Conservation (phyloP, 1,140 invertebrate species). For the Anastrepha ludens region DNA sequence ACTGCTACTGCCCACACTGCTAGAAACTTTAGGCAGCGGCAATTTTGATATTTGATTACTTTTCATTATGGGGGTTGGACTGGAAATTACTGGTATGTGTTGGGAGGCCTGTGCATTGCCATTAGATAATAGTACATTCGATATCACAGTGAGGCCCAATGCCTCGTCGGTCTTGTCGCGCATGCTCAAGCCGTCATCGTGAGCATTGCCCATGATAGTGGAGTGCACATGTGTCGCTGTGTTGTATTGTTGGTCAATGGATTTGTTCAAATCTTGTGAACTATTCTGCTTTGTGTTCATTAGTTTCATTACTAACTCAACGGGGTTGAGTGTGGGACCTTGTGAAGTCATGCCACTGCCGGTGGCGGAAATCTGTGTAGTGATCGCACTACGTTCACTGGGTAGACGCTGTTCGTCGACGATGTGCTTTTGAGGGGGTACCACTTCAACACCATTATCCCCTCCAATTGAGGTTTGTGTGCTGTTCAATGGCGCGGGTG, state of each 20-base stretch:
- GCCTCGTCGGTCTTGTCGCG: slow-evolving; percentile 53
- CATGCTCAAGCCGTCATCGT: slow-evolving; percentile 58
- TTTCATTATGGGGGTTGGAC: slow-evolving; percentile 62
- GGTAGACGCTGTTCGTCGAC: slow-evolving; percentile 39
- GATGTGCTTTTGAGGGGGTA: slow-evolving; percentile 53
- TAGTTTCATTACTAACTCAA: slow-evolving; percentile 71
- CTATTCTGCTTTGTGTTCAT: slow-evolving; percentile 71
- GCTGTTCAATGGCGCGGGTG: slow-evolving; percentile 60
- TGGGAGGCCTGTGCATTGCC: slow-evolving; percentile 62
- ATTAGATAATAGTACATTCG: slow-evolving; percentile 67
- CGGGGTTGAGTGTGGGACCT: slow-evolving; percentile 64
- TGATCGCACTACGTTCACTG: slow-evolving; percentile 17
- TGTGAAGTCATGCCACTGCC: slow-evolving; percentile 57
- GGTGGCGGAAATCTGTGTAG: slow-evolving; percentile 51
- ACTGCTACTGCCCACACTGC: slow-evolving; percentile 70
- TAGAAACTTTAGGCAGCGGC: slow-evolving; percentile 63
- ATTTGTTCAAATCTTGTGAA: slow-evolving; percentile 64
- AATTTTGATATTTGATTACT: slow-evolving; percentile 70
- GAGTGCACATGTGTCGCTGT: slow-evolving; percentile 56
- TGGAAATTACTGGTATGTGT: slow-evolving; percentile 71
- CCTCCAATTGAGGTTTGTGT: slow-evolving; percentile 58
- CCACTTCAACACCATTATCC: slow-evolving; percentile 57
- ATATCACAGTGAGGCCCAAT: slow-evolving; percentile 65
- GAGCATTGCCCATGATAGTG: slow-evolving; percentile 58
- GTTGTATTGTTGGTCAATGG: slow-evolving; percentile 64